A percentile compares a stretch with the other conserved stretches of the same genome.
phyloP scores from a whole-genome alignment of 2,888 invertebrate genomes.

The Limnephilus marmoratus region DNA sequence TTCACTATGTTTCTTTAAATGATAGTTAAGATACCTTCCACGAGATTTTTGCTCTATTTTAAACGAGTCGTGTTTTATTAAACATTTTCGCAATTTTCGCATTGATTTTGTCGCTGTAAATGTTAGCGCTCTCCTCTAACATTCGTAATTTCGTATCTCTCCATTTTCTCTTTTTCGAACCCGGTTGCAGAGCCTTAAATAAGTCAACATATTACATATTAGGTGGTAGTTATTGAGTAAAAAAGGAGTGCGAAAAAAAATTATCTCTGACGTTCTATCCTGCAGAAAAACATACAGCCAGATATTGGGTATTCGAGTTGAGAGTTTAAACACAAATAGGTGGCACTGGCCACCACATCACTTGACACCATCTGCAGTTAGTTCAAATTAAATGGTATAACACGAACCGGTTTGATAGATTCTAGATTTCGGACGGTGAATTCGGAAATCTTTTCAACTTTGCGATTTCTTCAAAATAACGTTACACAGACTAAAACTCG shows the following conservation, averaged over 20 bases:
- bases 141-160: too few species aligned
- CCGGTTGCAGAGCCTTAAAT: too few species aligned
- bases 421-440: conserved; percentile 16
- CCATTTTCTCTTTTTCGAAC: too few species aligned
- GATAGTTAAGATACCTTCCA: too few species aligned
- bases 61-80: too few species aligned
- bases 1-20: too few species aligned
- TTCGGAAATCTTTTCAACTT: conserved; percentile 10
- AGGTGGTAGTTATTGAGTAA: too few species aligned
- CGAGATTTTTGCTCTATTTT: too few species aligned
- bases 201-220: too few species aligned
- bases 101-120: too few species aligned
- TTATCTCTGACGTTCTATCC: not conserved
- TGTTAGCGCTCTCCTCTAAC: too few species aligned
- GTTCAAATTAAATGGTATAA: conserved; percentile 16
- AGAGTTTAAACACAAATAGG: not conserved
- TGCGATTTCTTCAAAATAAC: not conserved
- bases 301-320: not conserved
- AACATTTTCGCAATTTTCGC: too few species aligned
- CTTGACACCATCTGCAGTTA: conserved; percentile 17
- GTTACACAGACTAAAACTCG: not conserved
- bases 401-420: conserved; percentile 25
- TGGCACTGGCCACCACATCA: not conserved
- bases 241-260: not conserved
- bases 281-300: not conserved